Evolutionary conservation across 2,888 invertebrate genomes (phyloP).

Genomic region (Caradrina kadenii): DNA sequence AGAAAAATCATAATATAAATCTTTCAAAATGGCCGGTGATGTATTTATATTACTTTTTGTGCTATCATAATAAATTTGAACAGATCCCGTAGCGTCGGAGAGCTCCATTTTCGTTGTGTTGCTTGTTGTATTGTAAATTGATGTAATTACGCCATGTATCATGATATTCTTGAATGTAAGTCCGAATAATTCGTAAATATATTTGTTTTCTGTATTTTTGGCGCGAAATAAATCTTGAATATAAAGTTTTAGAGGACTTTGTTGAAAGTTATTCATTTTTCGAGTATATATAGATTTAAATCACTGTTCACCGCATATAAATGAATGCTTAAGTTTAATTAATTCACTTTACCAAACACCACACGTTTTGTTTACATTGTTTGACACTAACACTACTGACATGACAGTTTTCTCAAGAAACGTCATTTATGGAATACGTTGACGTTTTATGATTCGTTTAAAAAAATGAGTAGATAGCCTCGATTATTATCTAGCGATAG

Average conservation of each 20-base stretch:
- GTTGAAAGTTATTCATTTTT: slow-evolving; percentile 71
- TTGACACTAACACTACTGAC: slow-evolving; percentile 4
- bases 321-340: no score
- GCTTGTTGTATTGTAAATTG: slow-evolving; percentile 75
- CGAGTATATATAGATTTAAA: neutral
- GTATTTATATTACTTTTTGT: slow-evolving; percentile 76
- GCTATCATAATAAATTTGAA: slow-evolving; percentile 80
- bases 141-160: slow-evolving; percentile 84
- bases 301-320: slow-evolving; percentile 10
- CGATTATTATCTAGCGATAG: no score
- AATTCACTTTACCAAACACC: neutral
- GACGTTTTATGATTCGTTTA: slow-evolving; percentile 31
- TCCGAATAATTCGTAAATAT: slow-evolving; percentile 82
- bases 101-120: slow-evolving; percentile 78
- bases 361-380: slow-evolving; percentile 24
- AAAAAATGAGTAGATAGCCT: neutral
- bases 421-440: neutral
- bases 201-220: slow-evolving; percentile 77
- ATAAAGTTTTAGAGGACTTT: slow-evolving; percentile 81
- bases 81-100: slow-evolving; percentile 83
- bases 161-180: slow-evolving; percentile 84
- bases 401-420: neutral
- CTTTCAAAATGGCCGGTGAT: slow-evolving; percentile 69
- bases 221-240: slow-evolving; percentile 87
- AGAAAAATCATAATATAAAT: slow-evolving; percentile 73